Evolutionary conservation across 2,797 vertebrate species (phyloP).

Genomic region (Enteromius afrohamiltoni): DNA sequence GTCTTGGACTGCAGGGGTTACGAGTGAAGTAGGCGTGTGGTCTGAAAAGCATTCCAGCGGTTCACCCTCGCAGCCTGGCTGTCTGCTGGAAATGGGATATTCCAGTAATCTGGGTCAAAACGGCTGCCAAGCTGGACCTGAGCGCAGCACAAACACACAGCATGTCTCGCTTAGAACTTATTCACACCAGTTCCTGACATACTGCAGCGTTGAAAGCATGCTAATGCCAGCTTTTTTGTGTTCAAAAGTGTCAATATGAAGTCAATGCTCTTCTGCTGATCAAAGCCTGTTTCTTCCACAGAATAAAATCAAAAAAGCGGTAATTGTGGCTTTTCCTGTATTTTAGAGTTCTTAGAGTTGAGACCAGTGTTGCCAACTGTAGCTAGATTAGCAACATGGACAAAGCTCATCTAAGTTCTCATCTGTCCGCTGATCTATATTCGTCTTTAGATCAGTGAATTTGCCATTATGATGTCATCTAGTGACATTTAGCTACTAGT

Average conservation of each 20-base stretch:
- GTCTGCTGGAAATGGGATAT: conserved; percentile 59
- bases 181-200: conserved; percentile 22
- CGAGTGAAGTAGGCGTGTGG: conserved; percentile 49
- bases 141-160: conserved; percentile 38
- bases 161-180: conserved; percentile 16
- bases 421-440: too few species aligned
- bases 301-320: background rate
- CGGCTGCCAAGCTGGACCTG: conserved; percentile 49
- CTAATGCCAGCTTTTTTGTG: background rate
- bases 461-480: too few species aligned
- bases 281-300: background rate
- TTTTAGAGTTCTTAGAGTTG: too few species aligned
- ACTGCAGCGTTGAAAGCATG: background rate
- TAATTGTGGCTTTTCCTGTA: too few species aligned
- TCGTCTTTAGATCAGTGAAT: too few species aligned
- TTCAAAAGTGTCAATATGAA: background rate
- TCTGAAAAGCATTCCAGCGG: conserved; percentile 68
- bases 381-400: too few species aligned
- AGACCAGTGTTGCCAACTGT: too few species aligned
- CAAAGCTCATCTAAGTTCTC: too few species aligned
- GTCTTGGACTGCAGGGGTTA: conserved; percentile 47
- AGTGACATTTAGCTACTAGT: too few species aligned
- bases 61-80: conserved; percentile 66
- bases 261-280: background rate
- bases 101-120: conserved; percentile 41